Conservation (phyloP, 2,888 invertebrate species). For the Smittia sp. region DNA sequence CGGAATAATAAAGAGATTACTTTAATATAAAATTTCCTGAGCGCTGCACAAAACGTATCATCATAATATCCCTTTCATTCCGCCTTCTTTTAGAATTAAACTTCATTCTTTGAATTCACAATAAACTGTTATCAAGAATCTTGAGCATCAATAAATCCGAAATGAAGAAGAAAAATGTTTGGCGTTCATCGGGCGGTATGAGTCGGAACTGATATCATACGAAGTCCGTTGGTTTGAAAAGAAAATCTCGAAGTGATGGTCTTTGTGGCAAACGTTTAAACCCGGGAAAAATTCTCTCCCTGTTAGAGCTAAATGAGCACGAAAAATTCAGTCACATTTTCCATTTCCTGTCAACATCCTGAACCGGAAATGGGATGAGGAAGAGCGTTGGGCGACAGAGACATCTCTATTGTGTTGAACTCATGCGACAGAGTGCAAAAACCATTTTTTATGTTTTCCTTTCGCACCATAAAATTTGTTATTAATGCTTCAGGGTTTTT, state of each 20-base stretch:
- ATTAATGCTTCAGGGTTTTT: constrained; percentile 35
- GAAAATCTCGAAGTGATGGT: too few species aligned
- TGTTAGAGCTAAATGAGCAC: constrained; percentile 41
- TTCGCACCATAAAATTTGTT: constrained; percentile 41
- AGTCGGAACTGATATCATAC: too few species aligned
- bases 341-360: constrained; percentile 43
- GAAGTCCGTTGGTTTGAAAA: not conserved
- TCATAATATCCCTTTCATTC: constrained; percentile 39
- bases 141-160: not conserved
- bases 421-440: constrained; percentile 36
- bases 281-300: not conserved
- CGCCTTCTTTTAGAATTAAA: constrained; percentile 32
- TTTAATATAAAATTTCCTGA: constrained; percentile 29
- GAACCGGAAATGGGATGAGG: constrained; percentile 42
- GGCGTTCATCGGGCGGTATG: too few species aligned
- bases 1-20: constrained; percentile 31
- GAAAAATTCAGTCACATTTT: constrained; percentile 42
- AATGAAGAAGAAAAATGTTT: not conserved
- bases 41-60: constrained; percentile 22
- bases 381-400: not conserved
- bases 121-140: constrained; percentile 19
- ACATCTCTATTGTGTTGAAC: constrained; percentile 39
- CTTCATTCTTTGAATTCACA: constrained; percentile 25
- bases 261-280: not conserved
- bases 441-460: constrained; percentile 39